Percentiles rank a stretch among this genome's conserved stretches.
Conservation (phyloP, 2,113 vertebrate genomes). For the Trachemys scripta region DNA sequence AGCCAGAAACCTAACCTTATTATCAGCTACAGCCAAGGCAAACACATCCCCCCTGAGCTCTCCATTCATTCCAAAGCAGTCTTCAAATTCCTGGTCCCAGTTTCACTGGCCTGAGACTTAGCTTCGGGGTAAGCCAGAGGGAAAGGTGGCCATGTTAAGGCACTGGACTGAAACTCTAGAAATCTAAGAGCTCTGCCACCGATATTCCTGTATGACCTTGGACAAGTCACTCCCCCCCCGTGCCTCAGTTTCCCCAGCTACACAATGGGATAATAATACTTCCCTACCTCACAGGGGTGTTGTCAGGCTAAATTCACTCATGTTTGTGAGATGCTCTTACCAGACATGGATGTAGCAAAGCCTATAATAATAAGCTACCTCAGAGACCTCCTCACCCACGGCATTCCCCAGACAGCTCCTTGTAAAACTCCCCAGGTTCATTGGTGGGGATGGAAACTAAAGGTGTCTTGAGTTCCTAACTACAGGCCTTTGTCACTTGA, state of each 20-base stretch:
- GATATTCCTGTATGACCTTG: neutral
- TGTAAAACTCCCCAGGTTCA: neutral
- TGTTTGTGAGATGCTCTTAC: neutral
- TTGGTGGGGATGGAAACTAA: neutral
- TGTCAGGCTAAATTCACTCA: neutral
- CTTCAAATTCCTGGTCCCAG: neutral
- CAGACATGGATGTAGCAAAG: neutral
- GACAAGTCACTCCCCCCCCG: neutral
- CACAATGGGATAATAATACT: neutral
- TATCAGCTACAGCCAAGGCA: neutral
- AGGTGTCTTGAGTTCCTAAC: neutral
- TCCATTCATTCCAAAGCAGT: neutral
- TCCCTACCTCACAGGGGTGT: neutral
- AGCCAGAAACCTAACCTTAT: neutral
- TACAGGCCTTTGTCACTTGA: neutral
- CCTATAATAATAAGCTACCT: neutral
- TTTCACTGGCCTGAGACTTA: neutral
- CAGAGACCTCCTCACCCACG: neutral
- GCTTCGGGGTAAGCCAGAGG: neutral
- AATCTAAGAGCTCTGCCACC: neutral
- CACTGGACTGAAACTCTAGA: neutral
- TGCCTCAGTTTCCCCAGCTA: neutral
- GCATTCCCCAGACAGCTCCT: neutral
- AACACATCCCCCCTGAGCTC: neutral
- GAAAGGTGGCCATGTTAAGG: neutral